phyloP scores from a whole-genome alignment of 1,140 invertebrate genomes.

The Drosophila albomicans region DNA sequence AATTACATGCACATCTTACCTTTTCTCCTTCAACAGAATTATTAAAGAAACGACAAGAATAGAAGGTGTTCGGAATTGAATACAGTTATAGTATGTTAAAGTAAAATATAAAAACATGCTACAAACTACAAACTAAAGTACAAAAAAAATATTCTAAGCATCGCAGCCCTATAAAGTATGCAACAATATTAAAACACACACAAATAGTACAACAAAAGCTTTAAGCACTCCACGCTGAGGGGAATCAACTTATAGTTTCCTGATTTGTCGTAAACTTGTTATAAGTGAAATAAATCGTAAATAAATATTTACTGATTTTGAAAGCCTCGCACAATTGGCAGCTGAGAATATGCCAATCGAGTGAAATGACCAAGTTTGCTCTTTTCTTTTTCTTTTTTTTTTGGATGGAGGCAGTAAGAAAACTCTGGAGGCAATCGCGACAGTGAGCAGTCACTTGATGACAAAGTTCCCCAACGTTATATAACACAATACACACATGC shows the following conservation, averaged over 20 bases:
- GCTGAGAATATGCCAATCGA: constrained; percentile 36
- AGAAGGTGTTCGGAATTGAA: no score
- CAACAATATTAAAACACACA: not conserved
- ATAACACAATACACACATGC: constrained; percentile 3
- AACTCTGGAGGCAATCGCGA: constrained; percentile 28
- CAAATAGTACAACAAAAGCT: no score
- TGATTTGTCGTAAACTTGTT: constrained; percentile 4
- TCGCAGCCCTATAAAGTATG: not conserved
- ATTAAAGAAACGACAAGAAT: no score
- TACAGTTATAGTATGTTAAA: no score
- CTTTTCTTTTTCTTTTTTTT: not conserved
- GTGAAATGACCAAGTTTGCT: constrained; percentile 14
- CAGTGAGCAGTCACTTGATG: constrained; percentile 23
- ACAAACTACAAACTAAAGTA: no score
- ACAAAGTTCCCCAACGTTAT: constrained; percentile 19
- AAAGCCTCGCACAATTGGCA: constrained; percentile 14
- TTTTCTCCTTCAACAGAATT: no score
- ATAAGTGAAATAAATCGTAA: constrained; percentile 17
- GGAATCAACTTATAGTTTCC: constrained; percentile 2
- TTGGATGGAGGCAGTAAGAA: not conserved
- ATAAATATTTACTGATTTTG: constrained; percentile 33
- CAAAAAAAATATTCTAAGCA: not conserved
- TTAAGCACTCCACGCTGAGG: not conserved
- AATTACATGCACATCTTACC: no score
- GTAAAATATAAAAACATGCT: no score